Percentiles rank a stretch among this genome's conserved stretches.
These are phyloP conservation scores for Apaloderma vittatum DNA, from an alignment of 2,113 vertebrate genomes.

Conservation along the genomic window DNA sequence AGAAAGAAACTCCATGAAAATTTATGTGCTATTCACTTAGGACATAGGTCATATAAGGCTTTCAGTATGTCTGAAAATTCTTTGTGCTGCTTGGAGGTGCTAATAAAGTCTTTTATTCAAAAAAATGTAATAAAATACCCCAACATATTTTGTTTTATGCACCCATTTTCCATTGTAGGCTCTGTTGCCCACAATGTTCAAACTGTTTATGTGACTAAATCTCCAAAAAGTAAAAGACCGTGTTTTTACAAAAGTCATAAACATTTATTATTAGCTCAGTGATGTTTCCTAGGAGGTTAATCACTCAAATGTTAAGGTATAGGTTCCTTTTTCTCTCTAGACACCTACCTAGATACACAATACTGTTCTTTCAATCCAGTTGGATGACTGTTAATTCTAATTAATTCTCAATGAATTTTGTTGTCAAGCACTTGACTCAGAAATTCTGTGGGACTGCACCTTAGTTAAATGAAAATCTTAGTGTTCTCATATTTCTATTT, in stretches of 20 bases:
- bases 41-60: neutral
- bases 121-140: neutral
- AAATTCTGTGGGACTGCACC: neutral
- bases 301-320: neutral
- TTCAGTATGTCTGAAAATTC: neutral
- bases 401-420: neutral
- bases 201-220: neutral
- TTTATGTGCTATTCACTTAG: neutral
- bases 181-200: neutral
- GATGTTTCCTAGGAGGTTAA: neutral
- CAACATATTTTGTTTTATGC: neutral
- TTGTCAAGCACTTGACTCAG: neutral
- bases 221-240: rapidly evolving
- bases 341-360: neutral
- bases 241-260: neutral
- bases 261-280: neutral
- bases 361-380: neutral
- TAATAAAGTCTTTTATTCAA: neutral
- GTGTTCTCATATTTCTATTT: neutral
- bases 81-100: neutral
- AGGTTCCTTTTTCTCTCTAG: neutral
- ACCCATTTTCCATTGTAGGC: neutral
- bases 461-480: neutral
- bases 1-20: neutral
- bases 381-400: neutral